These are phyloP conservation scores for Drosophila nr. medialis DNA, from an alignment of 2,888 invertebrate species.

Conservation along the genomic window DNA sequence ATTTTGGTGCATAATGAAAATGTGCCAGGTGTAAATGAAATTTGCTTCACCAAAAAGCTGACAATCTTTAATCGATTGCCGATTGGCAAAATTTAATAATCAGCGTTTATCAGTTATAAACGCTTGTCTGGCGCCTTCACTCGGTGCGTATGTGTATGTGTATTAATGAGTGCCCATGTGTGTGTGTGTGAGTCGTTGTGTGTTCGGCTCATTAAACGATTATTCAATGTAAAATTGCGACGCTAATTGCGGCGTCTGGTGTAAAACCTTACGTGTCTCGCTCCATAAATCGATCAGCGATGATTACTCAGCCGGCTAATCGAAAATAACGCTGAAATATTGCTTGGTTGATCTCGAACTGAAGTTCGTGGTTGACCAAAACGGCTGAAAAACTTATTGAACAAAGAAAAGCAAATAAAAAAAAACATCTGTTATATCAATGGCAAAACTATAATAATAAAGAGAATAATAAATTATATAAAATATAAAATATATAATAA, in stretches of 20 bases:
- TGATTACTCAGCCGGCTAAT: conserved; percentile 52
- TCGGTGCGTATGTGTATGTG: not conserved
- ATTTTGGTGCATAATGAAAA: conserved; percentile 42
- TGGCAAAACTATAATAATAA: not conserved
- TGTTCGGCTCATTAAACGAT: conserved; percentile 62
- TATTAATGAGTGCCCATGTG: not conserved
- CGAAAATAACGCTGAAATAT: conserved; percentile 44
- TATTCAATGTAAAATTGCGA: conserved; percentile 58
- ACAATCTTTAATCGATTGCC: conserved; percentile 52
- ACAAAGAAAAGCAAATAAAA: not conserved
- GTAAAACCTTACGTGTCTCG: conserved; percentile 46
- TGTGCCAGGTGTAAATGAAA: conserved; percentile 56
- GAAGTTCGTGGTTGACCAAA: conserved; percentile 66
- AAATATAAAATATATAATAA: not conserved
- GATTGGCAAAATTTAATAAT: conserved; percentile 13
- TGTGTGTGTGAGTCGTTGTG: conserved; percentile 17
- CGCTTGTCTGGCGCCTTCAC: conserved; percentile 54
- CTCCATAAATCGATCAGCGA: conserved; percentile 21
- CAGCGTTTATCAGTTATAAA: conserved; percentile 60
- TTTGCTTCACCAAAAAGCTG: conserved; percentile 15
- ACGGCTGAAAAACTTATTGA: conserved; percentile 1
- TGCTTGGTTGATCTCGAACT: conserved; percentile 62
- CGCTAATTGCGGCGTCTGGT: conserved; percentile 55
- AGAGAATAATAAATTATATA: not conserved
- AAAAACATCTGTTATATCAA: not conserved